These are phyloP conservation scores for Eurosta solidaginis DNA, from an alignment of 1,140 invertebrate genomes.

Conservation along the genomic window DNA sequence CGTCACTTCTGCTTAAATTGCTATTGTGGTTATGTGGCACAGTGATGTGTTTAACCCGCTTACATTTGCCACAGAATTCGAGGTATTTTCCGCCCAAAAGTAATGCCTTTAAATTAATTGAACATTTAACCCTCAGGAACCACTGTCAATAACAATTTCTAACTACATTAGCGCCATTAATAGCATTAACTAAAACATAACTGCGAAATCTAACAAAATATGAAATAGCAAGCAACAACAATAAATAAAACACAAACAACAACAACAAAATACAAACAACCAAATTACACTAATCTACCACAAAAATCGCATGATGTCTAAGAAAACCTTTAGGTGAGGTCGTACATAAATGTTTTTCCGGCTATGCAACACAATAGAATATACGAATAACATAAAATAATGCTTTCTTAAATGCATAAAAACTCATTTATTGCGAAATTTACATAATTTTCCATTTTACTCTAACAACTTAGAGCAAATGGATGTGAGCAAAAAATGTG, in stretches of 20 bases:
- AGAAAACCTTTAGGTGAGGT: background rate
- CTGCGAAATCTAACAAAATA: background rate
- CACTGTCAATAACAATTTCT: background rate
- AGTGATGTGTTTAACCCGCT: too few relatives aligned
- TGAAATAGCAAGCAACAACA: background rate
- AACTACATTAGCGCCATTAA: background rate
- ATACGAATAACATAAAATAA: slow-evolving; percentile 13
- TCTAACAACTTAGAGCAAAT: background rate
- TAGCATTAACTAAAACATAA: background rate
- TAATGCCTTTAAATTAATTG: background rate
- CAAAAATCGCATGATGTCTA: background rate
- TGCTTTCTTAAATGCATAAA: slow-evolving; percentile 33
- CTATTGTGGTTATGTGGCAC: too few relatives aligned
- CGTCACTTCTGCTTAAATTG: too few relatives aligned
- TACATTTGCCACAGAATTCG: too few relatives aligned
- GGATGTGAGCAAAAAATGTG: background rate
- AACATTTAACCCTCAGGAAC: background rate
- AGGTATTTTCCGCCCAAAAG: background rate
- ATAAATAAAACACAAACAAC: background rate
- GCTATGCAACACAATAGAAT: slow-evolving; percentile 4
- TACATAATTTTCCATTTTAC: slow-evolving; percentile 34
- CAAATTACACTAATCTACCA: background rate
- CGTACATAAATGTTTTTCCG: background rate
- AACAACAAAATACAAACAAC: background rate
- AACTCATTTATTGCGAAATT: slow-evolving; percentile 33